Percentiles rank a stretch among this genome's conserved stretches.
Evolutionary conservation across 2,797 vertebrate species (phyloP).

Genomic region (Tolypeutes matacus): DNA sequence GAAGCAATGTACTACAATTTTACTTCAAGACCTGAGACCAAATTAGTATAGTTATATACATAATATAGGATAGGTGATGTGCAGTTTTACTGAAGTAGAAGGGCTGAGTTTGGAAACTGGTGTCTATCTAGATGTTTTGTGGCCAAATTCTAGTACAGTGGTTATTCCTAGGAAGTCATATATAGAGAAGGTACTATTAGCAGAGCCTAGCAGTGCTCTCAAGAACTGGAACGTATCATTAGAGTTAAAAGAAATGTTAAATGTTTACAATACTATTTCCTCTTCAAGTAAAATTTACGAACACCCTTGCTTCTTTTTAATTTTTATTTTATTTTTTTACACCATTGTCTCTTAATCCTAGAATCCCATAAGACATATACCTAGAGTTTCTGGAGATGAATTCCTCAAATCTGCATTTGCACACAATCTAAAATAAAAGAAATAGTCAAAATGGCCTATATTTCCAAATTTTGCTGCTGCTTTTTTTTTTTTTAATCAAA

Average conservation of each 20-base stretch:
- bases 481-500: not conserved
- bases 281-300: no score
- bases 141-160: not conserved
- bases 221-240: not conserved
- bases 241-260: not conserved
- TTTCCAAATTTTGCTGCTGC: not conserved
- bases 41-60: conserved; percentile 13
- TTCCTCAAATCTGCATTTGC: not conserved
- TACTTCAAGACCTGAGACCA: not conserved
- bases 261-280: not conserved
- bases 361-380: not conserved
- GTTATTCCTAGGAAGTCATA: not conserved
- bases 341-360: not conserved
- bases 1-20: conserved; percentile 24
- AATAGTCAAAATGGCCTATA: not conserved
- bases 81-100: not conserved
- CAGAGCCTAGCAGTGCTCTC: not conserved
- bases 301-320: not conserved
- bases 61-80: conserved; percentile 20
- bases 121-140: not conserved
- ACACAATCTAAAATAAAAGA: not conserved
- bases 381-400: not conserved
- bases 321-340: not conserved
- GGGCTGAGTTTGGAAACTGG: conserved; percentile 11
- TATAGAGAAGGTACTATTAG: not conserved